Evolutionary conservation across 1,140 invertebrate species (phyloP).

Genomic region (Caerostris darwini): DNA sequence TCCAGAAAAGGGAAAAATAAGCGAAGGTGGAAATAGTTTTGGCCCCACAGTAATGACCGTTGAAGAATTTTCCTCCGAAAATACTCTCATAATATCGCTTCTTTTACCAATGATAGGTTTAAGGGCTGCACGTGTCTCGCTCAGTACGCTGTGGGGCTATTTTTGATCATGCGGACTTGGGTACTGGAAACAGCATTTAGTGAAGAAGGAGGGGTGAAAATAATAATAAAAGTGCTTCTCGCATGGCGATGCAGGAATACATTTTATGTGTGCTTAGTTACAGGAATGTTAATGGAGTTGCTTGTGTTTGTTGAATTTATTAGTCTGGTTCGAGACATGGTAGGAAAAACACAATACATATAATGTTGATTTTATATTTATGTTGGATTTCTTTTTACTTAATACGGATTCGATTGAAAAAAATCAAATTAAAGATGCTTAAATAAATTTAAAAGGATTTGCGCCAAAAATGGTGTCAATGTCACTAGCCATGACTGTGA

Average conservation of each 20-base stretch:
- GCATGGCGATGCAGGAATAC: neutral
- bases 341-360: no score
- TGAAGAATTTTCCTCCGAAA: slow-evolving; percentile 49
- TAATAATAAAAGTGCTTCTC: neutral
- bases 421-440: no score
- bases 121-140: neutral
- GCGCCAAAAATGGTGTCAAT: no score
- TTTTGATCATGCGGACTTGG: slow-evolving; percentile 27
- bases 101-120: slow-evolving; percentile 37
- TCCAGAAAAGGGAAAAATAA: slow-evolving; percentile 33
- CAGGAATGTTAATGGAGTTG: neutral
- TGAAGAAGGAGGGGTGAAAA: neutral
- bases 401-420: no score
- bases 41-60: slow-evolving; percentile 61
- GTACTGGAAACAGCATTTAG: neutral
- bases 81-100: slow-evolving; percentile 46
- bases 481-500: no score
- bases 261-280: neutral
- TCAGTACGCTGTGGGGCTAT: slow-evolving; percentile 30
- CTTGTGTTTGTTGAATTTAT: neutral
- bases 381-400: no score
- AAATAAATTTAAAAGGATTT: no score
- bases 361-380: no score
- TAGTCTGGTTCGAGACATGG: neutral
- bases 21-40: slow-evolving; percentile 58